phyloP scores from a whole-genome alignment of 2,888 invertebrate genomes.

The Drosophila lutescens region DNA sequence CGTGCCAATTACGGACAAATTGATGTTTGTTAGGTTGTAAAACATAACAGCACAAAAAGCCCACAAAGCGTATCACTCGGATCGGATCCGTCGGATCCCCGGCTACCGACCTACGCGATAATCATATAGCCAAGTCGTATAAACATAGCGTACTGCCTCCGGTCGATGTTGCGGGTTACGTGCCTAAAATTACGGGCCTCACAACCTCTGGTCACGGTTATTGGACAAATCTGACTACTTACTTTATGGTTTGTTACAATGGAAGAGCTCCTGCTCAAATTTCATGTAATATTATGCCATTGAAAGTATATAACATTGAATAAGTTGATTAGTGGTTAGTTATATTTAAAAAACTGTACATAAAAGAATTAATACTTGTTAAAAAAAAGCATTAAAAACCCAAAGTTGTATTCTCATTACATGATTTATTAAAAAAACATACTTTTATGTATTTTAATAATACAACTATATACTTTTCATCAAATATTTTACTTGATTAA shows the following conservation, averaged over 20 bases:
- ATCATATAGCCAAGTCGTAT: slow-evolving; percentile 52
- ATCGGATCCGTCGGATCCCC: slow-evolving; percentile 35
- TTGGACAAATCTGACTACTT: slow-evolving; percentile 30
- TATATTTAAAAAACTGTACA: no score
- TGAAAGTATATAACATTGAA: no score
- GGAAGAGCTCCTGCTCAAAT: neutral
- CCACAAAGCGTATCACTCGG: slow-evolving; percentile 57
- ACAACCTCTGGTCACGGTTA: slow-evolving; percentile 22
- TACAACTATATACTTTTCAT: no score
- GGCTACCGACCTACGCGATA: slow-evolving; percentile 58
- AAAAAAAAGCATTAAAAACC: no score
- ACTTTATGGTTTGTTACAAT: neutral
- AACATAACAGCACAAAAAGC: slow-evolving; percentile 73
- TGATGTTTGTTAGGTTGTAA: slow-evolving; percentile 63
- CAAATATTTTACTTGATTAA: no score
- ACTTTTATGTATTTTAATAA: no score
- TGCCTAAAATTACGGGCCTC: slow-evolving; percentile 29
- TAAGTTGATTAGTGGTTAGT: neutral
- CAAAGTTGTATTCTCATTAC: no score
- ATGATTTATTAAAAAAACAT: no score
- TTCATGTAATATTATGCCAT: no score
- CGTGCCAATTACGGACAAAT: slow-evolving; percentile 67
- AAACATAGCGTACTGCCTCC: neutral
- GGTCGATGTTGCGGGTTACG: slow-evolving; percentile 22
- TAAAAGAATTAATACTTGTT: no score